phyloP scores from a whole-genome alignment of 2,113 vertebrate genomes.

The Periophthalmus modestus region DNA sequence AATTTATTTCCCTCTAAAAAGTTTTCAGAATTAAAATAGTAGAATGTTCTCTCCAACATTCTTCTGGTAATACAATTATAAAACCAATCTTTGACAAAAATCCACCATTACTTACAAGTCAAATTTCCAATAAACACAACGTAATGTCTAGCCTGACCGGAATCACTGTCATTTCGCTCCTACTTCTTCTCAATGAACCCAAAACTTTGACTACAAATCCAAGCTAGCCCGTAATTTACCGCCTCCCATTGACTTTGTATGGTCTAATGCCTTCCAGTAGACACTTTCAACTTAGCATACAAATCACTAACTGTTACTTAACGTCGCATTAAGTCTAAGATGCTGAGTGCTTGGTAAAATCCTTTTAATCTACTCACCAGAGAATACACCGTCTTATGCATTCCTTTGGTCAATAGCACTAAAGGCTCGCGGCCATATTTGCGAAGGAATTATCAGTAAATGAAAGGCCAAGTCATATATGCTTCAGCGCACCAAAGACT shows the following conservation, averaged over 20 bases:
- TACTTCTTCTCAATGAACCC: not conserved
- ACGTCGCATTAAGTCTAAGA: slow-evolving; percentile 39
- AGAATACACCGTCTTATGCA: slow-evolving; percentile 35
- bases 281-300: slow-evolving; percentile 2
- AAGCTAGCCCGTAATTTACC: not conserved
- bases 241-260: not conserved
- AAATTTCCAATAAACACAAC: not conserved
- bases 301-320: slow-evolving; percentile 36
- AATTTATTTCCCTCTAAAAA: no score
- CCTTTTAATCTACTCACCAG: slow-evolving; percentile 31
- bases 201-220: not conserved
- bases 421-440: slow-evolving; percentile 40
- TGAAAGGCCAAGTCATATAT: slow-evolving; percentile 27
- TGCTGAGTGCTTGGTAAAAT: slow-evolving; percentile 32
- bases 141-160: not conserved
- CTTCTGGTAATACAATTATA: not conserved
- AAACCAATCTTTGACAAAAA: not conserved
- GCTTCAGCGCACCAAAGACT: slow-evolving; percentile 26
- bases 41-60: not conserved
- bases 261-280: slow-evolving; percentile 1
- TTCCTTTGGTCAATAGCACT: slow-evolving; percentile 44
- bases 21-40: no score
- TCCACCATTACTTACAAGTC: not conserved
- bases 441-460: slow-evolving; percentile 36
- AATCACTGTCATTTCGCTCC: not conserved